These are phyloP conservation scores for Tetragonula clypearis DNA, from an alignment of 1,140 invertebrate genomes.

Conservation along the genomic window DNA sequence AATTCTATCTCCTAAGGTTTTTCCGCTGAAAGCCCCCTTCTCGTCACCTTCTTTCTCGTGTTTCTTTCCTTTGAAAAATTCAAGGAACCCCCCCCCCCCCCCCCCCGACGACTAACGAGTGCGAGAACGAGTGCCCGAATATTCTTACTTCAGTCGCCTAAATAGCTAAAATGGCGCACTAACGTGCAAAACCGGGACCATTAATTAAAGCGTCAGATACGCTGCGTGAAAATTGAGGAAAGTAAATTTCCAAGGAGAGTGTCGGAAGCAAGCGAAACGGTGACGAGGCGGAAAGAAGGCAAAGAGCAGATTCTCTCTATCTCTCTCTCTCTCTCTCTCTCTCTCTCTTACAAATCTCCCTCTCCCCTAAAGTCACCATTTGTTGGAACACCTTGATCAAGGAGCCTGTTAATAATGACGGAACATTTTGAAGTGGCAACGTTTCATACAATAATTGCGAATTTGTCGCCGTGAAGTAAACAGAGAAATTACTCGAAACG, in stretches of 20 bases:
- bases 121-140: neutral
- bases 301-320: too few relatives aligned
- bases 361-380: neutral
- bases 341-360: neutral
- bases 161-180: neutral
- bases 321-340: too few relatives aligned
- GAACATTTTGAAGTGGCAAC: neutral
- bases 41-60: too few relatives aligned
- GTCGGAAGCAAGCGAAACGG: neutral
- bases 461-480: neutral
- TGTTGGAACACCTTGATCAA: slow-evolving; percentile 25
- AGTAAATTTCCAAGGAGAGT: neutral
- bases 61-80: too few relatives aligned
- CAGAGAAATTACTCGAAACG: neutral
- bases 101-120: neutral
- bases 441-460: neutral
- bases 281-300: too few relatives aligned
- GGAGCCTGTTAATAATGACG: slow-evolving; percentile 9
- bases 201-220: slow-evolving; percentile 6
- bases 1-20: too few relatives aligned
- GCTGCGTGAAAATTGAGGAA: neutral
- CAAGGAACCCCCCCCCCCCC: too few relatives aligned
- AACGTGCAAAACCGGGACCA: neutral
- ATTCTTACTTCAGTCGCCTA: too few relatives aligned
- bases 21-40: too few relatives aligned